phyloP scores from a whole-genome alignment of 1,140 invertebrate genomes.

The Aphidius ervi region DNA sequence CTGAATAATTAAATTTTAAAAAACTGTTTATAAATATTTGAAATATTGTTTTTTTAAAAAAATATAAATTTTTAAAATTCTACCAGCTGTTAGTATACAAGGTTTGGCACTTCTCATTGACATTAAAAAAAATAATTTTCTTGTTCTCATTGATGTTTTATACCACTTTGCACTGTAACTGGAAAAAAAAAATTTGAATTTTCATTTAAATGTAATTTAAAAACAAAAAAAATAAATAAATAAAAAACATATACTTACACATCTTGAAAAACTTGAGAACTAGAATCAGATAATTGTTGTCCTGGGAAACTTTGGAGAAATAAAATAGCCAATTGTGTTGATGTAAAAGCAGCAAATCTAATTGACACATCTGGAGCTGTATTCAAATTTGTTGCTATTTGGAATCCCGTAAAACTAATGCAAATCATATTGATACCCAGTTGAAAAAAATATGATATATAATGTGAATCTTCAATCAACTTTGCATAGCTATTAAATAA shows the following conservation, averaged over 20 bases:
- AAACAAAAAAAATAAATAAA: too few relatives aligned
- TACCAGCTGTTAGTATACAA: too few relatives aligned
- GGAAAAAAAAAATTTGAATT: not conserved
- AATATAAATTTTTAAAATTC: too few relatives aligned
- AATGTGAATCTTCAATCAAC: slow-evolving; percentile 24
- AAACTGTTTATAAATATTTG: too few relatives aligned
- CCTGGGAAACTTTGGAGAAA: slow-evolving; percentile 23
- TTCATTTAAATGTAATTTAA: not conserved
- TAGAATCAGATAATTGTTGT: slow-evolving; percentile 24
- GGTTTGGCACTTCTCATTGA: too few relatives aligned
- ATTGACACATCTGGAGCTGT: slow-evolving; percentile 12
- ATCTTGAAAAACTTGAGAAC: slow-evolving; percentile 12
- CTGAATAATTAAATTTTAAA: too few relatives aligned
- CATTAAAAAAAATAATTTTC: too few relatives aligned
- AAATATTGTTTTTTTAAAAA: too few relatives aligned
- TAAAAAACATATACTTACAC: slow-evolving; percentile 20
- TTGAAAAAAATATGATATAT: slow-evolving; percentile 30
- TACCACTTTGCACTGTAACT: too few relatives aligned
- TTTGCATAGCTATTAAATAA: slow-evolving; percentile 24
- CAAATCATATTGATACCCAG: slow-evolving; percentile 32
- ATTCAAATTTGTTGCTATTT: slow-evolving; percentile 24
- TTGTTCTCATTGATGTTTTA: too few relatives aligned
- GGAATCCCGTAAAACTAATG: slow-evolving; percentile 33
- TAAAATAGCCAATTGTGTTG: slow-evolving; percentile 20
- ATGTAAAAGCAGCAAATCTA: slow-evolving; percentile 15